Base-by-base conservation (phyloP, 1,140 invertebrate species). In the Ceratosolen fusciceps region DNA sequence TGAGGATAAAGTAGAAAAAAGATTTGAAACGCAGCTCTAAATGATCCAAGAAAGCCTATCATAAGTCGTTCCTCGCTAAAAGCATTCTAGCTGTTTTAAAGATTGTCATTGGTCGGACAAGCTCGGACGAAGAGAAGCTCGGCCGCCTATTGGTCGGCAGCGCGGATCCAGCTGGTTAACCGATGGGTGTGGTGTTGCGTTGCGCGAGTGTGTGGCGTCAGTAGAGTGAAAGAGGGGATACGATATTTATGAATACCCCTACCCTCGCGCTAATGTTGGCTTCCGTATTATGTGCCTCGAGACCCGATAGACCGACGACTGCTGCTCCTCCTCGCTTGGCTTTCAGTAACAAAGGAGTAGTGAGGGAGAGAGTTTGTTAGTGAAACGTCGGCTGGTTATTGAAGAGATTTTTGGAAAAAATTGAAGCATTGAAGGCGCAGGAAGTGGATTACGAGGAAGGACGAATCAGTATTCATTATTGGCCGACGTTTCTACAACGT, bases 311-410 rank as follows among this genome's bases (percentile, higher is more conserved):
- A n/a, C n/a, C n/a, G n/a, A n/a, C n/a, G n/a, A n/a, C n/a, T n/a
- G n/a, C n/a, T n/a, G n/a, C n/a, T n/a, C n/a, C n/a, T 26, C 10
- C 5, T 60, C 10, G 39, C n/a, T n/a, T 43, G 12, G 39, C 5
- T 7, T 9, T 65, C 31, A 65, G 60, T 65, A 16, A 65, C 19
- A 37, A 65, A 65, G 60, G 31, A 65, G 16, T 37, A 65, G 60
- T 10, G 31, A n/a, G n/a, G 24, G 12, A 21, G 19, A n/a, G 60
- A 31, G 31, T 19, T 2, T 3, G 60, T 65, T 37, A 2, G 60
- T 8, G 7, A 14, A 34, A 19, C 58, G 26, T 62, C 31, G 29
- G 16, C 8, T 29, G 21, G 58, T 19, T 34, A 9, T 10, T 5
- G 34, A 65, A 10, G n/a, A 37, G 60, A 65, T 8, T 65, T 14